phyloP scores from a whole-genome alignment of 2,113 vertebrate species.

The Geothlypis trichas region DNA sequence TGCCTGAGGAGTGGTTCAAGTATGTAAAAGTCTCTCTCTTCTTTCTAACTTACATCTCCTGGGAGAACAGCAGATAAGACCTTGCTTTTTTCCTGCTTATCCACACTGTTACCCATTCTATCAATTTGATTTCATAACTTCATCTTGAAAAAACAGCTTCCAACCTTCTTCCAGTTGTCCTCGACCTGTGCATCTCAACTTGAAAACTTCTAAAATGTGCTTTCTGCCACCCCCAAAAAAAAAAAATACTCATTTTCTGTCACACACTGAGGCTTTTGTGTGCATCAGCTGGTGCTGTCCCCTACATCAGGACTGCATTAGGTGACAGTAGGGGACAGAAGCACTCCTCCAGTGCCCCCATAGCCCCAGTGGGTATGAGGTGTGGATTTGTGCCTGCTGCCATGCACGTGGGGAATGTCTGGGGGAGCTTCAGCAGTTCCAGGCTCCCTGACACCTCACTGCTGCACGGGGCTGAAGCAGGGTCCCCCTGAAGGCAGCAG shows the following conservation, averaged over 20 bases:
- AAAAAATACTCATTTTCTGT: not conserved
- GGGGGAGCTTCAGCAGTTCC: accelerated
- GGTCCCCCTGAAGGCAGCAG: accelerated
- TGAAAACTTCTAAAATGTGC: not conserved
- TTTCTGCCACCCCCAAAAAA: not conserved
- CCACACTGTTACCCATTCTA: not conserved
- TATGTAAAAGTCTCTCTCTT: not conserved
- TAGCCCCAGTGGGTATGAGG: accelerated
- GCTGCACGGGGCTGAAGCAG: accelerated
- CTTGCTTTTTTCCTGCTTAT: not conserved
- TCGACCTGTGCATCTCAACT: not conserved
- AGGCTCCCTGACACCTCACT: accelerated
- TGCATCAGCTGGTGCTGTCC: accelerated
- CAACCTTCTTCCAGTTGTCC: not conserved
- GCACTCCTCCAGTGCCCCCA: accelerated
- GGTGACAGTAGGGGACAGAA: not conserved
- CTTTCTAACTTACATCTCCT: not conserved
- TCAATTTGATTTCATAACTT: not conserved
- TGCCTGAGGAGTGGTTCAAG: not conserved
- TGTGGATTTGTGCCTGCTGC: not conserved
- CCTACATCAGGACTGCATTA: accelerated
- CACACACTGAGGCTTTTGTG: accelerated
- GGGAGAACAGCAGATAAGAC: not conserved
- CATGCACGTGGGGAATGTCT: accelerated
- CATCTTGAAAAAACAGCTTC: not conserved